These are phyloP conservation scores for Peromyscus leucopus DNA, from an alignment of 2,113 vertebrate species.

Conservation along the genomic window DNA sequence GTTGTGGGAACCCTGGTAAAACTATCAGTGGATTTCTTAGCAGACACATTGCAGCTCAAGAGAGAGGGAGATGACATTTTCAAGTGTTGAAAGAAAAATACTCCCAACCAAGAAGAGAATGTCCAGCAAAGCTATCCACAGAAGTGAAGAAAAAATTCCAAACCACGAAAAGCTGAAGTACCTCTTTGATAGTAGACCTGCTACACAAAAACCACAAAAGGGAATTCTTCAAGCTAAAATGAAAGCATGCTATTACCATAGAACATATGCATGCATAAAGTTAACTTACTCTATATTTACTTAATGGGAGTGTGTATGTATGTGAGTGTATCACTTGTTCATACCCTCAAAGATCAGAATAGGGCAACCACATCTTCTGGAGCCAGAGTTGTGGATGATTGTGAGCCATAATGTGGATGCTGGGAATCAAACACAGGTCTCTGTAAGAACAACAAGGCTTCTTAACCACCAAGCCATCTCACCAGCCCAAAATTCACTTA, in stretches of 20 bases:
- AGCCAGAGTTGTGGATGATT: background rate
- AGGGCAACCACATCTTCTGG: too few species aligned
- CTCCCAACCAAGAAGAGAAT: background rate
- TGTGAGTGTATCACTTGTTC: background rate
- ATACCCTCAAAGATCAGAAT: background rate
- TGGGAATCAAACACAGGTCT: background rate
- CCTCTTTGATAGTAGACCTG: background rate
- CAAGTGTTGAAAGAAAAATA: conserved; percentile 13
- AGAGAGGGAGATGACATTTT: background rate
- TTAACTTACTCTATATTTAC: background rate
- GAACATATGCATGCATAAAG: background rate
- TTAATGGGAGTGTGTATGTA: background rate
- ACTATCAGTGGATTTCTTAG: background rate
- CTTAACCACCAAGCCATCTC: background rate
- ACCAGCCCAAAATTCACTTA: background rate
- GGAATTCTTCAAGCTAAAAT: background rate
- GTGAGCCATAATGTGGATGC: too few species aligned
- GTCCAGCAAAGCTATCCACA: background rate
- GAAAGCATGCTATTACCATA: background rate
- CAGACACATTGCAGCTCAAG: background rate
- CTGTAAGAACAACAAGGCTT: background rate
- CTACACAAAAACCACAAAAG: background rate
- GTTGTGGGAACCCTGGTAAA: background rate
- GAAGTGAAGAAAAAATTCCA: background rate
- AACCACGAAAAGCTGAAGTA: background rate